These are phyloP conservation scores for Cerastoderma edule DNA, from an alignment of 2,888 invertebrate genomes.

Conservation along the genomic window DNA sequence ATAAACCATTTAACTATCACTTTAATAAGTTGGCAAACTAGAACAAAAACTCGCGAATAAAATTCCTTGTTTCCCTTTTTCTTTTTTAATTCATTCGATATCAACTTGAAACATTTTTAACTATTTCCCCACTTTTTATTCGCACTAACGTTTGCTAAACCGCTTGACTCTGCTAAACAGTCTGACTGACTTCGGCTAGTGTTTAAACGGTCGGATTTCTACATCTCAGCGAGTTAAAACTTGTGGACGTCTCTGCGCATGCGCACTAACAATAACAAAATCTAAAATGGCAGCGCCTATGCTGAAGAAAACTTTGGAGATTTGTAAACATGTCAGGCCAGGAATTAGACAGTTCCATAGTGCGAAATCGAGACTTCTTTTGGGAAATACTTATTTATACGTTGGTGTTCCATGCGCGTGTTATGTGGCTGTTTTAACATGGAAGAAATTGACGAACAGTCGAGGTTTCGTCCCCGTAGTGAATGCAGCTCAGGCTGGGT, in stretches of 20 bases:
- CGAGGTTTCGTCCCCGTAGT: conserved; percentile 1
- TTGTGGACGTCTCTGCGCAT: conserved; percentile 51
- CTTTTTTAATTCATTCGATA: too few species aligned
- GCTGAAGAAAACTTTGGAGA: conserved; percentile 14
- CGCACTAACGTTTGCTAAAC: too few species aligned
- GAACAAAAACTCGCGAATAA: too few species aligned
- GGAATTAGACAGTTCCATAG: conserved; percentile 46
- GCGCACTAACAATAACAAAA: conserved; percentile 28
- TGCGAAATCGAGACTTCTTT: conserved; percentile 12
- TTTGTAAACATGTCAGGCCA: conserved; percentile 14
- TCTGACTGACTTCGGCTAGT: too few species aligned
- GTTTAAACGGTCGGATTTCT: too few species aligned
- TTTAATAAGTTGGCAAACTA: too few species aligned
- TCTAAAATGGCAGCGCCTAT: conserved; percentile 59
- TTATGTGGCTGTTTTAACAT: conserved; percentile 20
- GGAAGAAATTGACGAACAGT: conserved; percentile 12
- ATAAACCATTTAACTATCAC: too few species aligned
- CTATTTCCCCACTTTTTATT: too few species aligned
- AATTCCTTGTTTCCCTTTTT: too few species aligned
- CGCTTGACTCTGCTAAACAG: too few species aligned
- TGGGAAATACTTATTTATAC: conserved; percentile 37
- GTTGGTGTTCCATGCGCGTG: conserved; percentile 54
- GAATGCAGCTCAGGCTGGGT: neutral
- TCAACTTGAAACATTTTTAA: too few species aligned
- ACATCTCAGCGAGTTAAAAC: conserved; percentile 39